A percentile compares a stretch with the other conserved stretches of the same genome.
Evolutionary conservation across 2,113 vertebrate genomes (phyloP).

Genomic region (Sciurus niger): DNA sequence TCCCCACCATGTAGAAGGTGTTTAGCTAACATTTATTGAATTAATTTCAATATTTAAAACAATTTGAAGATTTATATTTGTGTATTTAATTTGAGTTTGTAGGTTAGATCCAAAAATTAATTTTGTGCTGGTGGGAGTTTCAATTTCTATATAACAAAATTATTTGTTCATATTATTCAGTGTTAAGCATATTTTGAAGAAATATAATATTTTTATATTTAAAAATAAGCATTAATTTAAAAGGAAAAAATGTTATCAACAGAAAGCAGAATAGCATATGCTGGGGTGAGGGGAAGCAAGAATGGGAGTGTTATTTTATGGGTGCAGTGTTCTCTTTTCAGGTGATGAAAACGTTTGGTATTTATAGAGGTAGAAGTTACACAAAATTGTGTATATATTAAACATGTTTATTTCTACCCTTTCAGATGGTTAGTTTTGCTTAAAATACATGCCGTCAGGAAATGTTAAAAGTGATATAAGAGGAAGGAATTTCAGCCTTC

Average conservation of each 20-base stretch:
- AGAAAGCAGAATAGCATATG: background rate
- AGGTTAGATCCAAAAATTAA: background rate
- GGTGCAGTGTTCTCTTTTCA: background rate
- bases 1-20: background rate
- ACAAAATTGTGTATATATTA: background rate
- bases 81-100: background rate
- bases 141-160: slow-evolving; percentile 31
- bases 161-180: background rate
- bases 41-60: slow-evolving; percentile 20
- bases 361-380: background rate
- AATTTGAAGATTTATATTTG: slow-evolving; percentile 1
- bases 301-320: background rate
- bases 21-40: slow-evolving; percentile 11
- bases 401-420: background rate
- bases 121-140: slow-evolving; percentile 6
- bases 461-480: slow-evolving; percentile 41
- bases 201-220: background rate
- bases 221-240: background rate
- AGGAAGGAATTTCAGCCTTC: background rate
- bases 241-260: background rate
- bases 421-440: background rate
- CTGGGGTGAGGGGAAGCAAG: background rate
- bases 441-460: background rate
- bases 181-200: slow-evolving; percentile 7
- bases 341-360: background rate